Evolutionary conservation across 2,888 invertebrate species (phyloP).

Genomic region (Operophtera brumata): DNA sequence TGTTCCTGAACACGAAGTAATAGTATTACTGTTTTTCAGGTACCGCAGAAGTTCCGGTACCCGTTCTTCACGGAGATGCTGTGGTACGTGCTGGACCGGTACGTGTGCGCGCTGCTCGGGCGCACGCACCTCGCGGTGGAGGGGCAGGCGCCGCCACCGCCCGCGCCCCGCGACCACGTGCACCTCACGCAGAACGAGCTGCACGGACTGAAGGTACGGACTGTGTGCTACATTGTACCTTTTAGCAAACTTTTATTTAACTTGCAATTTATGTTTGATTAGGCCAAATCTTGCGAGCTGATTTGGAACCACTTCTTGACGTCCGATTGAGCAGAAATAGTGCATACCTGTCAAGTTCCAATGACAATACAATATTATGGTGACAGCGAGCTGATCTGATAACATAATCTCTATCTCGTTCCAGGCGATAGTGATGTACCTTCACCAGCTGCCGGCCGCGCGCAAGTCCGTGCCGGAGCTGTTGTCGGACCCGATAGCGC

Average conservation of each 20-base stretch:
- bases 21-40: too few relatives aligned
- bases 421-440: conserved; percentile 93
- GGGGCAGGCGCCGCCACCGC: conserved; percentile 41
- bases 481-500: conserved; percentile 91
- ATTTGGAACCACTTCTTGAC: too few relatives aligned
- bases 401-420: not conserved
- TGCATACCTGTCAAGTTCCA: too few relatives aligned
- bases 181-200: conserved; percentile 90
- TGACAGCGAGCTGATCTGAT: too few relatives aligned
- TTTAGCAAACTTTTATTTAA: too few relatives aligned
- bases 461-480: conserved; percentile 96
- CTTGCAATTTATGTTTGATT: too few relatives aligned
- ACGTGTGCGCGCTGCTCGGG: conserved; percentile 92
- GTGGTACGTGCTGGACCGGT: conserved; percentile 97
- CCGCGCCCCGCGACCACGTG: conserved; percentile 79
- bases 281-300: too few relatives aligned
- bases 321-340: too few relatives aligned
- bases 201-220: conserved; percentile 85
- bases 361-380: too few relatives aligned
- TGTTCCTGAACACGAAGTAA: too few relatives aligned
- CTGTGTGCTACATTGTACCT: too few relatives aligned
- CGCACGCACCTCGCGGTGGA: conserved; percentile 86
- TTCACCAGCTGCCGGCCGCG: conserved; percentile 92
- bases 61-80: conserved; percentile 99
- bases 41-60: conserved; percentile 98